Conservation (phyloP, 2,888 invertebrate genomes). For the Ochlodes sylvanus region DNA sequence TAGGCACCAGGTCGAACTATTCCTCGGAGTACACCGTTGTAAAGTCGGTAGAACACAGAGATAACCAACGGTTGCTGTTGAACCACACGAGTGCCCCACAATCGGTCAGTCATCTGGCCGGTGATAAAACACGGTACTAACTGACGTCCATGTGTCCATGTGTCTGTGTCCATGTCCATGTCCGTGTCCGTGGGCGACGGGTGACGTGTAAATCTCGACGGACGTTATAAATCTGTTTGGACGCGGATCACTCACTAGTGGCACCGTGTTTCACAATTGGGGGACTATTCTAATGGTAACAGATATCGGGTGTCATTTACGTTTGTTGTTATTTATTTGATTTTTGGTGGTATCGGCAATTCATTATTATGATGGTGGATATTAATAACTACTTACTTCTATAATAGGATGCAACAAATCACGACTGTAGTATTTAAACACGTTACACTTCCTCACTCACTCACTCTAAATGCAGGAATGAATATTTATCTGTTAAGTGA, state of each 20-base stretch:
- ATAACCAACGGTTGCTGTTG: no score
- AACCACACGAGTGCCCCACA: no score
- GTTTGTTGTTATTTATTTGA: background rate
- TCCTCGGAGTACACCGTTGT: no score
- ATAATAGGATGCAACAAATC: no score
- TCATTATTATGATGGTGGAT: background rate
- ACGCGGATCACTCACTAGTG: slow-evolving; percentile 43
- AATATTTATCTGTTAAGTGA: no score
- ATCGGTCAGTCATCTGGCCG: background rate
- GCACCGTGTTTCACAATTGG: slow-evolving; percentile 19
- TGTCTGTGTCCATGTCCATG: slow-evolving; percentile 47
- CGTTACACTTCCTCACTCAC: no score
- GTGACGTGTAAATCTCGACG: slow-evolving; percentile 66
- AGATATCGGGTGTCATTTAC: background rate
- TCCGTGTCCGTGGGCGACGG: slow-evolving; percentile 22
- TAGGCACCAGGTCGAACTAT: no score
- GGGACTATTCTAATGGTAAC: slow-evolving; percentile 14
- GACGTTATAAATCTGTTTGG: slow-evolving; percentile 67
- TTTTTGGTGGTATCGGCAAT: no score
- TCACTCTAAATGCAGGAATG: no score
- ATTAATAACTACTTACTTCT: no score
- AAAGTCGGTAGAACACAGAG: no score
- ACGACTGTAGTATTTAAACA: no score
- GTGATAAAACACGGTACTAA: slow-evolving; percentile 51
- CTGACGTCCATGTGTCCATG: slow-evolving; percentile 56